Evolutionary conservation across 2,888 invertebrate genomes (phyloP).

Genomic region (Tipula lateralis): DNA sequence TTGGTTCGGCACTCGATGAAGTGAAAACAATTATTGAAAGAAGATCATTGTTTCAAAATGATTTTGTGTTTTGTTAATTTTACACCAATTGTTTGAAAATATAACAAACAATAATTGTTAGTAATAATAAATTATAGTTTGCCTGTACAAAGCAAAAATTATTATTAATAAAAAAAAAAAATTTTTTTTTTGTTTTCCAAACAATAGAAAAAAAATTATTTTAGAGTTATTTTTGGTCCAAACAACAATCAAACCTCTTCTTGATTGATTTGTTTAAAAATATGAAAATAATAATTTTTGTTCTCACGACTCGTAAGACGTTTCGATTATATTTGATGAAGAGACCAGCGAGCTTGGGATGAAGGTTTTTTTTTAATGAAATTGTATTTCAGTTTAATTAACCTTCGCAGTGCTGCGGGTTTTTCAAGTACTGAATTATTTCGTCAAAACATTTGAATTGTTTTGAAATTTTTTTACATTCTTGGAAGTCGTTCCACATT

Average conservation of each 20-base stretch:
- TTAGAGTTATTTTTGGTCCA: neutral
- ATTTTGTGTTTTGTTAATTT: neutral
- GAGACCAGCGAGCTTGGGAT: no score
- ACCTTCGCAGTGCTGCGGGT: no score
- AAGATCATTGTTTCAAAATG: neutral
- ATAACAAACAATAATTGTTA: neutral
- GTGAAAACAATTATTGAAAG: neutral
- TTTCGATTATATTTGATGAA: neutral
- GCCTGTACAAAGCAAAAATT: neutral
- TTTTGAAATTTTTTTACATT: no score
- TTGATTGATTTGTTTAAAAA: constrained; percentile 14
- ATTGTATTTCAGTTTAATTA: no score
- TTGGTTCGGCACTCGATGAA: neutral
- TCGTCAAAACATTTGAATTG: no score
- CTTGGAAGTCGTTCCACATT: no score
- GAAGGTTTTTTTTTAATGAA: no score
- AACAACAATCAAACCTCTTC: neutral
- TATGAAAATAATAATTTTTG: neutral
- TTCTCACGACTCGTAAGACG: neutral
- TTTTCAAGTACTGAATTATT: no score
- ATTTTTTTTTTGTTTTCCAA: neutral
- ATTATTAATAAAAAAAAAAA: neutral
- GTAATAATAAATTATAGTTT: neutral
- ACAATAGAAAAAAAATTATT: neutral
- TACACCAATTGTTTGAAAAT: neutral